Evolutionary conservation across 2,113 vertebrate genomes (phyloP), one percentile per base, ranked within the genome.

Genomic region (Catharus bicknelli): DNA sequence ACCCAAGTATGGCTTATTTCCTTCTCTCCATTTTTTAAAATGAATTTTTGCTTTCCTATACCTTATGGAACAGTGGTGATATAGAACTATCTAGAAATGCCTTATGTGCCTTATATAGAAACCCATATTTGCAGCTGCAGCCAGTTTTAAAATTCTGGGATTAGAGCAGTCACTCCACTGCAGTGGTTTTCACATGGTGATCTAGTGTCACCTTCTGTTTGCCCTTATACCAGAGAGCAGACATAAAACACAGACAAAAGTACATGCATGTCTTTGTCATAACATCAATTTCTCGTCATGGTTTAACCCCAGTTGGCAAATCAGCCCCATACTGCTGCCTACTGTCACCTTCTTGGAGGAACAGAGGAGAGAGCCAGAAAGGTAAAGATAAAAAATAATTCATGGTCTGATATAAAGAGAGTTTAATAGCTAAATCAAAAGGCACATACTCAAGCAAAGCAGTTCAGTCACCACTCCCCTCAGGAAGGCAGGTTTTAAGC

Each of bases 71-170:
- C 11, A 59, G 8, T 1, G 2, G 4, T 29, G 59, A 59, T 43
- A 55, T 18, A 68, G 5, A 75, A 18, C 15, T 63, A 7, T 36
- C 38, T 59, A 53, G 18, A 79, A 75, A 58, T 43, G 27, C 9
- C 21, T 2, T 36, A 2, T 68, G 10, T 32, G 12, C 3, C 17
- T 73, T 45, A 9, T 10, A 26, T 13, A 8, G 29, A 63, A 87
- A 53, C 38, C 1, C 4, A 13, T 2, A 0, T 64, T 83, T 72
- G 12, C 34, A 72, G 11, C 11, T 11, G 11, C 21, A n/a, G 5
- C 1, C 0, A 0, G 7, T 30, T 11, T 26, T 43, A 23, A 11
- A 64, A 55, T 25, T 59, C 20, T 3, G 1, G 13, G 16, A 48
- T 17, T 30, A 42, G 16, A 63, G 11, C 18, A 36, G 19, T 61